phyloP scores from a whole-genome alignment of 2,797 vertebrate species.

The Orestias chungarensis region DNA sequence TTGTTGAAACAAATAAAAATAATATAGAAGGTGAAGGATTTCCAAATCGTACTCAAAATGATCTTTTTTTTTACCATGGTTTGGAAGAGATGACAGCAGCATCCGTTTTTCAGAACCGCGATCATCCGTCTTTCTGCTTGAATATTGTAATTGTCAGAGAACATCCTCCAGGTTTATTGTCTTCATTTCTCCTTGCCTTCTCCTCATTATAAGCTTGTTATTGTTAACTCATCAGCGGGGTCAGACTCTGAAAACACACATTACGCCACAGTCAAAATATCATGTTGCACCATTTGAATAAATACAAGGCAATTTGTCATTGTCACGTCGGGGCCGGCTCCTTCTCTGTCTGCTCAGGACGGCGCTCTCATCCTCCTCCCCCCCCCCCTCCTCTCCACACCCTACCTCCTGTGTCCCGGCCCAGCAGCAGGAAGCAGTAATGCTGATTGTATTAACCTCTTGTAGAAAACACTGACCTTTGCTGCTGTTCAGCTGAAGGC shows the following conservation, averaged over 20 bases:
- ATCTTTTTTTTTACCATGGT: neutral
- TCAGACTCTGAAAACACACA: constrained; percentile 88
- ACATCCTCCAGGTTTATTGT: constrained; percentile 33
- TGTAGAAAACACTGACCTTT: constrained; percentile 75
- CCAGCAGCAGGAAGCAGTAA: constrained; percentile 87
- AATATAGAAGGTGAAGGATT: neutral
- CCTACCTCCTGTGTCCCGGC: constrained; percentile 50
- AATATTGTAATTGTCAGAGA: constrained; percentile 16
- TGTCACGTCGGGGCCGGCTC: constrained; percentile 87
- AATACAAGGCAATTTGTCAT: constrained; percentile 97
- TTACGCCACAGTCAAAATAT: constrained; percentile 88
- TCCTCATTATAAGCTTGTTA: constrained; percentile 80
- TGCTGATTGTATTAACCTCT: constrained; percentile 91
- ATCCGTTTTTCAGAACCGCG: neutral
- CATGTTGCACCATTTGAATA: constrained; percentile 95
- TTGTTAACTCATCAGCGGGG: constrained; percentile 86
- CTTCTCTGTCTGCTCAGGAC: constrained; percentile 56
- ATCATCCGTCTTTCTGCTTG: constrained; percentile 1
- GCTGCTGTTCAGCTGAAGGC: constrained; percentile 81
- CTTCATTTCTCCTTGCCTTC: constrained; percentile 36
- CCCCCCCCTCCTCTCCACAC: constrained; percentile 27
- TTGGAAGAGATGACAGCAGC: neutral
- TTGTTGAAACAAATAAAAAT: neutral
- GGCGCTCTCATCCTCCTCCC: constrained; percentile 49
- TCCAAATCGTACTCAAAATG: neutral